Conservation (phyloP, 2,888 invertebrate species). For the Alsophila aescularia region DNA sequence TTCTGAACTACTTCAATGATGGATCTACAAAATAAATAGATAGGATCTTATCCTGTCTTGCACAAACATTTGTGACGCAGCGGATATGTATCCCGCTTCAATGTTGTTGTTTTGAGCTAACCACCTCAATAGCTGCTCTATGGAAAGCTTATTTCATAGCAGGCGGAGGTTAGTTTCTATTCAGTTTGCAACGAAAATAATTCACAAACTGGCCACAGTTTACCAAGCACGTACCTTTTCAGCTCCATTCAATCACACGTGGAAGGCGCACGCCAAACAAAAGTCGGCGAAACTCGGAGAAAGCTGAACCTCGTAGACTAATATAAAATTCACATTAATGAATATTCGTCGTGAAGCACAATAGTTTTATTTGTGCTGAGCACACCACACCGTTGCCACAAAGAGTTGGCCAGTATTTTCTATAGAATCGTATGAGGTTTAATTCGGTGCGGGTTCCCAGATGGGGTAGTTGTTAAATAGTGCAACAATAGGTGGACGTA, state of each 20-base stretch:
- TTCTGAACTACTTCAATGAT: too few relatives aligned
- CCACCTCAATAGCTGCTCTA: too few relatives aligned
- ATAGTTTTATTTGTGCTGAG: slow-evolving; percentile 71
- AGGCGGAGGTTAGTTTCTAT: neutral
- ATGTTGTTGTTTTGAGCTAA: too few relatives aligned
- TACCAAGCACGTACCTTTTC: slow-evolving; percentile 24
- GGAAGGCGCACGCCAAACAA: slow-evolving; percentile 31
- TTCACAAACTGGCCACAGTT: slow-evolving; percentile 2
- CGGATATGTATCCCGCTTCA: too few relatives aligned
- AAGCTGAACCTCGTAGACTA: slow-evolving; percentile 53
- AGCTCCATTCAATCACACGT: slow-evolving; percentile 33
- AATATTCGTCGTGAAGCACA: slow-evolving; percentile 63
- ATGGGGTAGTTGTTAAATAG: slow-evolving; percentile 74
- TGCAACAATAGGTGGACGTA: slow-evolving; percentile 75
- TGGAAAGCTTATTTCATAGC: too few relatives aligned
- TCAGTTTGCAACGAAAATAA: slow-evolving; percentile 8
- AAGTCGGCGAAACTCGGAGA: slow-evolving; percentile 36
- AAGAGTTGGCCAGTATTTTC: slow-evolving; percentile 74
- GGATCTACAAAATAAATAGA: too few relatives aligned
- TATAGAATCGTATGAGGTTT: slow-evolving; percentile 70
- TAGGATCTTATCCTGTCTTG: too few relatives aligned
- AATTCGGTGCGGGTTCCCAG: slow-evolving; percentile 52
- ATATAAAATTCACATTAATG: slow-evolving; percentile 72
- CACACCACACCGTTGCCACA: slow-evolving; percentile 46
- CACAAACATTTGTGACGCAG: too few relatives aligned